Percentiles rank a stretch among this genome's conserved stretches.
Evolutionary conservation across 2,113 vertebrate genomes (phyloP).

Genomic region (Passerina amoena): DNA sequence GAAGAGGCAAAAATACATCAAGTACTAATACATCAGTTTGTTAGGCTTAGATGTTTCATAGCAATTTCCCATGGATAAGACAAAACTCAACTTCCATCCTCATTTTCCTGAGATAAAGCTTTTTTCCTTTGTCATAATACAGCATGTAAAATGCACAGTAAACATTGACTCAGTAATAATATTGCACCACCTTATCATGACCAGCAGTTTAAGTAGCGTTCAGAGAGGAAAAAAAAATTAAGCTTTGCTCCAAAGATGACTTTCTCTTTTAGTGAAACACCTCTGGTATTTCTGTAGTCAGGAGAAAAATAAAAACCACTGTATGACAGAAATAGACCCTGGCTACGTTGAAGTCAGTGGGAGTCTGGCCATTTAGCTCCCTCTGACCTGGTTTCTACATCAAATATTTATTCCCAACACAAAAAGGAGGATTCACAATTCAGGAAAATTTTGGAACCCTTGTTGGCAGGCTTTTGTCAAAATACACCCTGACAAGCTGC

Average conservation of each 20-base stretch:
- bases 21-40: background rate
- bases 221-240: background rate
- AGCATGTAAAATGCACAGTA: background rate
- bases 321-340: background rate
- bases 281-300: background rate
- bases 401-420: conserved; percentile 24
- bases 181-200: background rate
- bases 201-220: background rate
- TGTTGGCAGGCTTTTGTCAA: background rate
- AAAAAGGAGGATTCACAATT: conserved; percentile 48
- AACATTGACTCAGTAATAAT: background rate
- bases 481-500: background rate
- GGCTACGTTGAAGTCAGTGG: background rate
- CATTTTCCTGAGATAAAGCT: background rate
- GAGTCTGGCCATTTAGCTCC: background rate
- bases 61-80: background rate
- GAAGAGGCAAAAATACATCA: background rate
- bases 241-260: background rate
- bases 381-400: background rate
- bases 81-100: background rate
- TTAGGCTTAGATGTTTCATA: background rate
- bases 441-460: background rate
- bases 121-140: background rate
- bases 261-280: background rate
- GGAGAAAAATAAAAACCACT: background rate